phyloP scores from a whole-genome alignment of 2,113 vertebrate genomes.

The Coreoperca whiteheadi region DNA sequence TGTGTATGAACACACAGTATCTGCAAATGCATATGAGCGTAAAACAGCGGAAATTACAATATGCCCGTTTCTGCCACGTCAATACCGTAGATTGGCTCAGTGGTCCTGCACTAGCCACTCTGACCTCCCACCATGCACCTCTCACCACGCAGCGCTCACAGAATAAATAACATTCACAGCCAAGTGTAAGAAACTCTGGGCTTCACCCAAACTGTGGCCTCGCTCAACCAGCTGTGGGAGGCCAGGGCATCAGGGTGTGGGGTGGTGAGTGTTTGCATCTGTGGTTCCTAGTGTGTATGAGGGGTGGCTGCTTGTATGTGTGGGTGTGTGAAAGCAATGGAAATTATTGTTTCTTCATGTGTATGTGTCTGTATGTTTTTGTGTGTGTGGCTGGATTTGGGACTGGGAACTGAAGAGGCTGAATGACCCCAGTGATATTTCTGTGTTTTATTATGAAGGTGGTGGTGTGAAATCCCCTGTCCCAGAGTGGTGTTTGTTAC shows the following conservation, averaged over 20 bases:
- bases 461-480: slow-evolving; percentile 63
- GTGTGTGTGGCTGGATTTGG: slow-evolving; percentile 39
- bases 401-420: slow-evolving; percentile 42
- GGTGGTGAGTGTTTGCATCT: slow-evolving; percentile 70
- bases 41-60: slow-evolving; percentile 25
- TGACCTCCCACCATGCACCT: slow-evolving; percentile 71
- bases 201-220: slow-evolving; percentile 75
- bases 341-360: slow-evolving; percentile 50
- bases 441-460: slow-evolving; percentile 53
- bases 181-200: slow-evolving; percentile 72
- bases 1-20: slow-evolving; percentile 12
- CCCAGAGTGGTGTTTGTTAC: slow-evolving; percentile 43
- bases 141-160: slow-evolving; percentile 62
- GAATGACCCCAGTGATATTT: slow-evolving; percentile 50
- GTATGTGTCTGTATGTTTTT: slow-evolving; percentile 7
- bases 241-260: slow-evolving; percentile 63
- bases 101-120: slow-evolving; percentile 37
- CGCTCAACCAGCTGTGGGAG: slow-evolving; percentile 67
- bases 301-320: slow-evolving; percentile 48
- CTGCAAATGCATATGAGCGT: slow-evolving; percentile 23
- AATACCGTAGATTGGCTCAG: slow-evolving; percentile 38
- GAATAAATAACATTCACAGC: slow-evolving; percentile 76
- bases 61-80: slow-evolving; percentile 33
- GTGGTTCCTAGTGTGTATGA: slow-evolving; percentile 59
- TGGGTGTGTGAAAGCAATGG: slow-evolving; percentile 64